Evolutionary conservation across 1,140 invertebrate genomes (phyloP), one percentile per base, ranked within the genome.

Genomic region (Drosophila yakuba): DNA sequence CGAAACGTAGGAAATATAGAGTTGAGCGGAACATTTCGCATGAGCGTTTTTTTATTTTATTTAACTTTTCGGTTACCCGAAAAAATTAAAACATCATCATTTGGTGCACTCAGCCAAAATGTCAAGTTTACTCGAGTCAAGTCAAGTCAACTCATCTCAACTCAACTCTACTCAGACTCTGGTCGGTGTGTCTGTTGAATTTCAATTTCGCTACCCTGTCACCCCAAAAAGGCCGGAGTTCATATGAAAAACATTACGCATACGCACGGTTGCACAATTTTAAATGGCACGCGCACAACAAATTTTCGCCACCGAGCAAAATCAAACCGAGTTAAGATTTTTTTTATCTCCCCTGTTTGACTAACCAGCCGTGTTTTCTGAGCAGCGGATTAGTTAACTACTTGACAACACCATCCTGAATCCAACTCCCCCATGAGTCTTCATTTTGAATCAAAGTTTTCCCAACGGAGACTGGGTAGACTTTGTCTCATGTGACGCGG

Each of bases 21-120:
- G 74, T 59, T 45, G 20, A 20, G 20, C 47, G 55, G 80, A 73
- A 80, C 57, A 80, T 76, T 88, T 73, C 56, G 57, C 83, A 47
- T 73, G 55, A 83, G 79, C 75, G 60, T 84, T 48, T 44, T 36
- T 66, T 66, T 68, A 47, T 68, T 64, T 68, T 66, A 64, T 64
- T 66, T 68, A 25, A 64, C 45, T 67, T 67, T 66, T 88, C 59
- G 79, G 84, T 80, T 88, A 88, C 84, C 84, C 84, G 83, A 88
- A 88, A 88, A 89, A 88, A 88, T 88, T 88, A 88, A 89, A 88
- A 88, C 84, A 88, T 88, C 84, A 88, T 88, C 84, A 88, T 88
- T 84, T 88, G 76, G 84, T 78, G 84, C 84, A 88, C 67, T 84
- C 73, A 85, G 74, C 81, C 81, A 81, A 85, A 66, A 80, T 85